These are phyloP conservation scores for Halictus ligatus DNA, from an alignment of 2,888 invertebrate genomes.

Conservation along the genomic window DNA sequence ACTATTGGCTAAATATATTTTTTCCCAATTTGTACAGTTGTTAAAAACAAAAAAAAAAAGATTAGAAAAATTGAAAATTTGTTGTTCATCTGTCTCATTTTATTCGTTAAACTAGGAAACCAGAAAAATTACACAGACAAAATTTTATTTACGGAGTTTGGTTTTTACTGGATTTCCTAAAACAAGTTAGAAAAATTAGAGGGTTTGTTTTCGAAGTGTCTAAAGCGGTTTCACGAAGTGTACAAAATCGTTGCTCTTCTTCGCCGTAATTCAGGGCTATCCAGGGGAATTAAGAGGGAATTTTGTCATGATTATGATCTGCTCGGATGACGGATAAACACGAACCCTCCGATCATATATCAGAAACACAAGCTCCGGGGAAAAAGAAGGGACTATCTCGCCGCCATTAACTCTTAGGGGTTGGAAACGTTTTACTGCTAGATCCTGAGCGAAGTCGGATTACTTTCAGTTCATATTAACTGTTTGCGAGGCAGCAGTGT, in stretches of 20 bases:
- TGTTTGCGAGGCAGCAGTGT: slow-evolving; percentile 4
- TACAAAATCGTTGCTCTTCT: neutral
- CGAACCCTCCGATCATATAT: slow-evolving; percentile 23
- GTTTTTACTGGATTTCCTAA: too few species aligned
- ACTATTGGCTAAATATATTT: too few species aligned
- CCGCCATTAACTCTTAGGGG: slow-evolving; percentile 38
- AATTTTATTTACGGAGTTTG: neutral
- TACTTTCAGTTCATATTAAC: slow-evolving; percentile 56
- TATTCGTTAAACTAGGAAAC: too few species aligned
- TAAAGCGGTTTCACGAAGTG: neutral
- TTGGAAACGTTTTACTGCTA: slow-evolving; percentile 27
- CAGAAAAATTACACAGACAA: neutral
- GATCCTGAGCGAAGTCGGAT: slow-evolving; percentile 47
- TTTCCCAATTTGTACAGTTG: too few species aligned
- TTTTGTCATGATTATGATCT: neutral
- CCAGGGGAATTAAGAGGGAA: neutral
- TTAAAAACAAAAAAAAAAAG: too few species aligned
- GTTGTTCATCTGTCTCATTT: too few species aligned
- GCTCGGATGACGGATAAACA: neutral
- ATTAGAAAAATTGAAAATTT: too few species aligned
- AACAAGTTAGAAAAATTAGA: neutral
- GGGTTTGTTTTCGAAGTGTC: neutral
- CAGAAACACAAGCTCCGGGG: slow-evolving; percentile 26
- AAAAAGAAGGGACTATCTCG: slow-evolving; percentile 36
- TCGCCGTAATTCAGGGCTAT: neutral